Percentiles rank a stretch among this genome's conserved stretches.
These are phyloP conservation scores for Natator depressus DNA, from an alignment of 2,113 vertebrate species.

Conservation along the genomic window DNA sequence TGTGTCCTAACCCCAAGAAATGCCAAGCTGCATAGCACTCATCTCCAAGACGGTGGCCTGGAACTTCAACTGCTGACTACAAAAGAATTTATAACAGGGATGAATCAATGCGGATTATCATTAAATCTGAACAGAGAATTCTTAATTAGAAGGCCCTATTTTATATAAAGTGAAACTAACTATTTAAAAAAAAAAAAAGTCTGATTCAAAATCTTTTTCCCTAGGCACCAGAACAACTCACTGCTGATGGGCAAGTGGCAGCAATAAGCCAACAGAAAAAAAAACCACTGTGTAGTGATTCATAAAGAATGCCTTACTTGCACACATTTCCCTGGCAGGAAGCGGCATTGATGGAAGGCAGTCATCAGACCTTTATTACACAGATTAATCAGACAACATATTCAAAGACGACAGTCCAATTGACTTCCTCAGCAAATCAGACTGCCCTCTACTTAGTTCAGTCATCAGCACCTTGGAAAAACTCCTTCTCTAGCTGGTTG, in stretches of 20 bases:
- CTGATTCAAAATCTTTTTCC: background rate
- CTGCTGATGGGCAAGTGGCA: background rate
- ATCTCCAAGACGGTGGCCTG: background rate
- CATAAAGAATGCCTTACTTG: background rate
- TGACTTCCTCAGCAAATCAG: slow-evolving; percentile 17
- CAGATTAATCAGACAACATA: background rate
- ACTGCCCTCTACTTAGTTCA: background rate
- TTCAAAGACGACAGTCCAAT: background rate
- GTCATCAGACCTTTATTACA: slow-evolving; percentile 8
- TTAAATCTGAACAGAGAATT: background rate
- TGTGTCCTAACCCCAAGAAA: background rate
- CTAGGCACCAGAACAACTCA: background rate
- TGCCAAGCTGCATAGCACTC: background rate
- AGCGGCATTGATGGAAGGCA: background rate
- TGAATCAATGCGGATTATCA: background rate
- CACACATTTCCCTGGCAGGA: background rate
- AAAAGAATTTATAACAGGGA: background rate
- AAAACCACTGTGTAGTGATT: background rate
- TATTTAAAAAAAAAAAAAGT: background rate
- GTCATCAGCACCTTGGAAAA: slow-evolving; percentile 7
- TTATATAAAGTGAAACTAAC: background rate
- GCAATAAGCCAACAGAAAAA: background rate
- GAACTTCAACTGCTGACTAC: background rate
- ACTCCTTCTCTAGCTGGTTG: background rate
- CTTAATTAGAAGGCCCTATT: background rate